A percentile compares a stretch with the other conserved stretches of the same genome.
phyloP scores from a whole-genome alignment of 1,140 invertebrate species.

The Trachymyrmex cornetzi region DNA sequence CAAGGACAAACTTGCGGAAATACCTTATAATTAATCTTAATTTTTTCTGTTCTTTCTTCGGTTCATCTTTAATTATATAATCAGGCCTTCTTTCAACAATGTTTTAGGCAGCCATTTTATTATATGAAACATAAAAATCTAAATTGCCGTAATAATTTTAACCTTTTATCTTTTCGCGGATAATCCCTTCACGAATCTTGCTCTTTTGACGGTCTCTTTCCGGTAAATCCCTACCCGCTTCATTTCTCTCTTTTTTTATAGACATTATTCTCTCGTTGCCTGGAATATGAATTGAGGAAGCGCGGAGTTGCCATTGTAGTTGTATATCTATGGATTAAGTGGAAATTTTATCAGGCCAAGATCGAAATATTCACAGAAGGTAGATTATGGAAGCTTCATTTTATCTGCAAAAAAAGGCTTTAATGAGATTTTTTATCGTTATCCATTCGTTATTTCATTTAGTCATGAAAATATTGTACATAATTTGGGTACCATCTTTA shows the following conservation, averaged over 20 bases:
- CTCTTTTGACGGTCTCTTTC: slow-evolving; percentile 18
- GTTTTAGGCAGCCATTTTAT: slow-evolving; percentile 52
- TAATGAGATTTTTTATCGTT: not conserved
- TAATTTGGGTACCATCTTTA: not conserved
- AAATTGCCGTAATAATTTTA: slow-evolving; percentile 59
- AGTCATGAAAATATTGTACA: not conserved
- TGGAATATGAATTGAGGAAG: slow-evolving; percentile 60
- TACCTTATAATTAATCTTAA: slow-evolving; percentile 57
- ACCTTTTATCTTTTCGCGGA: slow-evolving; percentile 63
- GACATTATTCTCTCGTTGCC: slow-evolving; percentile 29
- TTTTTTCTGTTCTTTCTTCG: not conserved
- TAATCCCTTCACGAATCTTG: slow-evolving; percentile 4
- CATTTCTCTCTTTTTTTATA: slow-evolving; percentile 7
- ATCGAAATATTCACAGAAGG: slow-evolving; percentile 20
- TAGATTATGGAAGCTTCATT: slow-evolving; percentile 1
- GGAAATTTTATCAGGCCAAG: slow-evolving; percentile 41
- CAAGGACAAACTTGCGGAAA: slow-evolving; percentile 16
- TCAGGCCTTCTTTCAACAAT: too few species aligned
- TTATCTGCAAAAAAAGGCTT: not conserved
- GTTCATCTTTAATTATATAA: slow-evolving; percentile 15
- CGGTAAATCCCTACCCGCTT: slow-evolving; percentile 62
- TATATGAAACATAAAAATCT: slow-evolving; percentile 46
- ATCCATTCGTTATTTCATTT: not conserved
- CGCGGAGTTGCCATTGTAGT: slow-evolving; percentile 34
- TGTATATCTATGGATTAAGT: slow-evolving; percentile 47